These are phyloP conservation scores for Sphaerophoria taeniata DNA, from an alignment of 2,888 invertebrate genomes.

Conservation along the genomic window DNA sequence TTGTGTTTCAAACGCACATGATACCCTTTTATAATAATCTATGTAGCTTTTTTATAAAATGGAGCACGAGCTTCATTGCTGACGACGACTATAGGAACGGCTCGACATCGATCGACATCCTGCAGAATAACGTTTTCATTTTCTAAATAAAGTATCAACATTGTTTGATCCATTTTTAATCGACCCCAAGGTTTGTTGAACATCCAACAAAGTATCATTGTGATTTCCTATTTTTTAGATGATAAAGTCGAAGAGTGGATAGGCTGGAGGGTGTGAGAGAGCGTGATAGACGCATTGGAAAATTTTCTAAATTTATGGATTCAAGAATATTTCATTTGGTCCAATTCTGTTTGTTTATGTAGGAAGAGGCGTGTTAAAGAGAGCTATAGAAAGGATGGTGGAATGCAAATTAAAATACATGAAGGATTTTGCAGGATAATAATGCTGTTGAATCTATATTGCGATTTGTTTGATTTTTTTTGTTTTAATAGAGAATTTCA, in stretches of 20 bases:
- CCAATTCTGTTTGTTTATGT: not conserved
- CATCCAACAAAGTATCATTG: not conserved
- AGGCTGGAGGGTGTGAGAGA: not conserved
- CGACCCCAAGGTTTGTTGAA: not conserved
- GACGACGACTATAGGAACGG: not conserved
- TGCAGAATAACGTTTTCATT: not conserved
- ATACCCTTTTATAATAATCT: constrained; percentile 1
- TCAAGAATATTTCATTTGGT: constrained; percentile 23
- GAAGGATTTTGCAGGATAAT: constrained; percentile 6
- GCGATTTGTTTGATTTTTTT: no score
- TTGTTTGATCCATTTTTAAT: constrained; percentile 55
- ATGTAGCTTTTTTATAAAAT: not conserved
- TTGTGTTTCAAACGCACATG: constrained; percentile 14
- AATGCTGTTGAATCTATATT: no score
- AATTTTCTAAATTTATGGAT: constrained; percentile 39
- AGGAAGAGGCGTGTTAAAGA: not conserved
- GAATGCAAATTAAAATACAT: constrained; percentile 25
- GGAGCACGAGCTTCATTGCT: not conserved
- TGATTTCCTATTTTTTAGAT: not conserved
- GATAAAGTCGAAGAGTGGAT: not conserved
- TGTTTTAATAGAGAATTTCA: no score
- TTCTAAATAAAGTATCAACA: constrained; percentile 30
- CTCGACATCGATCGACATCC: not conserved
- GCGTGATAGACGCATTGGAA: not conserved
- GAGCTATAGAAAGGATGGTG: not conserved